These are phyloP conservation scores for Eristalinus sepulchralis DNA, from an alignment of 2,888 invertebrate species.

Conservation along the genomic window DNA sequence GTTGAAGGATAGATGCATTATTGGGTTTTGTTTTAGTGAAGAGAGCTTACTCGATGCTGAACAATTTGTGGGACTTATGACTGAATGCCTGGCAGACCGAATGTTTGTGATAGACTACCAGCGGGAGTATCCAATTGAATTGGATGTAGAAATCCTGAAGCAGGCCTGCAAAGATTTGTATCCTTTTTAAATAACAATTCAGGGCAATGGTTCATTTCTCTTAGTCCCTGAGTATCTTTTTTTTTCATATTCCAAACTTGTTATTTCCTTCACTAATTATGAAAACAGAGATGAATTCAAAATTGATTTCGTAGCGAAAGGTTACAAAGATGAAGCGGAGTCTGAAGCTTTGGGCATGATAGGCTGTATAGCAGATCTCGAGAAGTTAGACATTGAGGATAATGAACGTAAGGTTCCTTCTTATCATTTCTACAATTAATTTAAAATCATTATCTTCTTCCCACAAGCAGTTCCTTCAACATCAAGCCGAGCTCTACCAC, in stretches of 20 bases:
- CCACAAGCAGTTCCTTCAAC: neutral
- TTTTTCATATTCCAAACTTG: neutral
- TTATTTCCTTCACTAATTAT: constrained; percentile 42
- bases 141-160: constrained; percentile 85
- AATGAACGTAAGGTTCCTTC: constrained; percentile 1
- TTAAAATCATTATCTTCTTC: neutral
- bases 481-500: neutral
- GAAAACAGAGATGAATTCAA: constrained; percentile 71
- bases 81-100: constrained; percentile 82
- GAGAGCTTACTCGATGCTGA: constrained; percentile 74
- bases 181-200: constrained; percentile 78
- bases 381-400: neutral
- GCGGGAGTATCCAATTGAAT: constrained; percentile 84
- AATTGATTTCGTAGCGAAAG: constrained; percentile 75
- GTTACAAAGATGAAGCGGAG: constrained; percentile 74
- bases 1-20: neutral
- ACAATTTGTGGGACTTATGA: constrained; percentile 79
- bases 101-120: constrained; percentile 87
- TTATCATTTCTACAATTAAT: neutral
- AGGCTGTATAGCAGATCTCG: constrained; percentile 25
- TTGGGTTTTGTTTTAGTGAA: constrained; percentile 56
- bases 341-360: constrained; percentile 41
- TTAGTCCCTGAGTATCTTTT: neutral
- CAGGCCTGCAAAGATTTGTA: constrained; percentile 86
- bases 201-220: too few relatives aligned